phyloP scores from a whole-genome alignment of 2,113 vertebrate species.

The Trochalopteron elliotii region DNA sequence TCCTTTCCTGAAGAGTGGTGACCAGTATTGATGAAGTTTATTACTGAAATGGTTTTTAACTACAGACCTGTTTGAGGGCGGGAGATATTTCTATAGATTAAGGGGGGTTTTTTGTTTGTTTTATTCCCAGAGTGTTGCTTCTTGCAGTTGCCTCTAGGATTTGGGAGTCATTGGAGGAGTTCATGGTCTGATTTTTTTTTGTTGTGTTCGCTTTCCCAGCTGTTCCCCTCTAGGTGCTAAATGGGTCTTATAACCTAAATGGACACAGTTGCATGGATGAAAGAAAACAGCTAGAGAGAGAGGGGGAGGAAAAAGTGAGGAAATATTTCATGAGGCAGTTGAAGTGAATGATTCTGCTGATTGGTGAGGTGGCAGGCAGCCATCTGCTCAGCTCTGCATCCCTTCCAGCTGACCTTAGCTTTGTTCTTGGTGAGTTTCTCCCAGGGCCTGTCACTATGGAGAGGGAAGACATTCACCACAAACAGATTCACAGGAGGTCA shows the following conservation, averaged over 20 bases:
- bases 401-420: not conserved
- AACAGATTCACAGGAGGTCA: not conserved
- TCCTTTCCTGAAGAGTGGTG: not conserved
- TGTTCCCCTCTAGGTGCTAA: not conserved
- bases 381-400: not conserved
- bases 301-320: not conserved
- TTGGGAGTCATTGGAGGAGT: not conserved
- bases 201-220: not conserved
- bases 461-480: not conserved
- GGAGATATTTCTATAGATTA: not conserved
- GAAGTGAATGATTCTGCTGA: not conserved
- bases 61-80: not conserved
- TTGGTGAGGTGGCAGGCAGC: not conserved
- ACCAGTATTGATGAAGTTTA: not conserved
- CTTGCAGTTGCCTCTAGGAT: not conserved
- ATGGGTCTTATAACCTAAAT: not conserved
- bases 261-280: not conserved
- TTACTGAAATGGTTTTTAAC: not conserved
- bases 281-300: not conserved
- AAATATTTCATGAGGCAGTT: not conserved
- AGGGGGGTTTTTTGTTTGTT: not conserved
- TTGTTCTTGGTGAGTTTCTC: not conserved
- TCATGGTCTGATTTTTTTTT: not conserved
- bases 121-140: not conserved
- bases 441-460: not conserved